These are phyloP conservation scores for Cosmopolites sordidus DNA, from an alignment of 2,888 invertebrate species.

Conservation along the genomic window DNA sequence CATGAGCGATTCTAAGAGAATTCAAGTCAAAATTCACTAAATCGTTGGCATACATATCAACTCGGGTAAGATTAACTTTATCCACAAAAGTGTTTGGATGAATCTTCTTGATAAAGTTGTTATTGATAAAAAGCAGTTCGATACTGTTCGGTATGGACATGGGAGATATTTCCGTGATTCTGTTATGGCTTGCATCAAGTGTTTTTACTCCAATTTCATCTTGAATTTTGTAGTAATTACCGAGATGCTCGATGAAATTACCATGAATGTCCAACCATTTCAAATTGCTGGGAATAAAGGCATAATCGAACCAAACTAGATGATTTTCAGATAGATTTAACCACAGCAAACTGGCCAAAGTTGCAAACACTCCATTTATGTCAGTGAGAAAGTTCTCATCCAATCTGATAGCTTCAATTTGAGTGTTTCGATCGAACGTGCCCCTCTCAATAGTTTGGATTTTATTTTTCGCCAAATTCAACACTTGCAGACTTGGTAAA, in stretches of 20 bases:
- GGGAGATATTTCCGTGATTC: conserved; percentile 76
- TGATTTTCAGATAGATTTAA: conserved; percentile 88
- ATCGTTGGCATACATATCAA: conserved; percentile 87
- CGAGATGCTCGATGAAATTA: conserved; percentile 82
- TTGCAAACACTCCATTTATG: conserved; percentile 85
- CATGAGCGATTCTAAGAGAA: conserved; percentile 71
- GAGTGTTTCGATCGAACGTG: conserved; percentile 74
- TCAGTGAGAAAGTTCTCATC: conserved; percentile 86
- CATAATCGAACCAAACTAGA: conserved; percentile 89
- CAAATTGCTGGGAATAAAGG: conserved; percentile 82
- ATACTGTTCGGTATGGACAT: conserved; percentile 85
- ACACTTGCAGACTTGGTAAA: conserved; percentile 74
- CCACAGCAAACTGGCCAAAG: conserved; percentile 79
- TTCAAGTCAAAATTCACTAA: conserved; percentile 77
- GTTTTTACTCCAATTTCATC: conserved; percentile 77
- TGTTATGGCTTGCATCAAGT: conserved; percentile 85
- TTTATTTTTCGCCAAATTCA: conserved; percentile 87
- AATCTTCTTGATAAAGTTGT: conserved; percentile 77
- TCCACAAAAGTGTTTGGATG: conserved; percentile 83
- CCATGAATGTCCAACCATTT: conserved; percentile 90
- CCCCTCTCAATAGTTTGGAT: conserved; percentile 80
- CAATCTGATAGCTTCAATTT: conserved; percentile 80
- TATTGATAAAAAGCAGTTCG: conserved; percentile 82
- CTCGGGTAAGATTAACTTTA: conserved; percentile 77
- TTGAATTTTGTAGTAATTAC: conserved; percentile 83